Base-by-base conservation (phyloP, 2,113 vertebrate genomes). In the Tupaia chinensis region DNA sequence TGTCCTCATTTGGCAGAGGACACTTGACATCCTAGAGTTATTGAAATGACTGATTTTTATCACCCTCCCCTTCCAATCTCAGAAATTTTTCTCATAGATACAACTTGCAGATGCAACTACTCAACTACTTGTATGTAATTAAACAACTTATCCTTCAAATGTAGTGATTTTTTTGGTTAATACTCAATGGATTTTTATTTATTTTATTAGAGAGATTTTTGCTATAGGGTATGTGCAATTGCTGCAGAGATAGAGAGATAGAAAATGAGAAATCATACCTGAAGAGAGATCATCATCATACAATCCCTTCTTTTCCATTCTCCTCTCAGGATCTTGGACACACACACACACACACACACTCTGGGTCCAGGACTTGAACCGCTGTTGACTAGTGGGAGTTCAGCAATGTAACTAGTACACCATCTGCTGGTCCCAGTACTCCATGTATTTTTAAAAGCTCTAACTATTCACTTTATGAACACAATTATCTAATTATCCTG, bases 401-500 rank as follows among this genome's bases (percentile, higher is more conserved):
- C 44, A 44, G 44, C 44, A 44, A 44, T 44, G 44, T 44, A 44
- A 44, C 44, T 44, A 44, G 44, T 44, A 44, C 44, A 44, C 44
- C 44, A 44, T 44, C 44, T 44, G 44, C 44, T 44, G 44, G 44
- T 44, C 44, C 44, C 44, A 58, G 25, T 87, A 69, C 7, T 66
- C 20, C 83, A 3, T 61, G 16, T 72, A 56, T 65, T 89, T 93
- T 85, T 54, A 72, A 76, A 87, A 79, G n/a, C 6, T 53, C 19
- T 69, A 73, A 60, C 29, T 65, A 76, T 66, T 56, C 1, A 86
- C 27, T 80, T 93, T 65, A 81, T 77, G n/a, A 87, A 83, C 90
- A 23, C 17, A 76, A 60, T 72, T 89, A 72, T 89, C 70, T 76
- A 93, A 61, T 90, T 93, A 34, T 92, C 84, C 72, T 96, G 32